These are phyloP conservation scores for Chanos chanos DNA, from an alignment of 2,797 vertebrate genomes.

Conservation along the genomic window DNA sequence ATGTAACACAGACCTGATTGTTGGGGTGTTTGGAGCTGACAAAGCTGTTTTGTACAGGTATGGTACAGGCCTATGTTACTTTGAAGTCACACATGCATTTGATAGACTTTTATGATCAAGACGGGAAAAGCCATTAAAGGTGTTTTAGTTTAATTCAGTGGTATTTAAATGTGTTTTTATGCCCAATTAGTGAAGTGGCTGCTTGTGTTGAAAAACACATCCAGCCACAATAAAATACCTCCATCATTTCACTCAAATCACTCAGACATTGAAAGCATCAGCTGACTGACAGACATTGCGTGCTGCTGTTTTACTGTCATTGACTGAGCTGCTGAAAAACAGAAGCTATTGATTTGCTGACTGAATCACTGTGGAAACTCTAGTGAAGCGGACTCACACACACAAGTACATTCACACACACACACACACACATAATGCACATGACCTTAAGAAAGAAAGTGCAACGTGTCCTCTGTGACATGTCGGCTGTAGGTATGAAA, in stretches of 20 bases:
- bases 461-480: no score
- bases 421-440: no score
- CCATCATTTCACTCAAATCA: background rate
- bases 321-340: no score
- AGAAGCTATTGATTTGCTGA: no score
- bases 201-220: constrained; percentile 8
- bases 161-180: constrained; percentile 25
- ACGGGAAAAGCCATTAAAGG: constrained; percentile 10
- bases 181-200: constrained; percentile 26
- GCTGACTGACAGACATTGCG: no score
- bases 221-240: background rate
- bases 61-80: constrained; percentile 5
- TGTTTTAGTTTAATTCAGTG: constrained; percentile 30
- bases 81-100: constrained; percentile 28
- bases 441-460: no score
- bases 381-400: no score
- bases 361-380: no score
- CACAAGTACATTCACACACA: no score
- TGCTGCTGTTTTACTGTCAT: no score
- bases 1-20: constrained; percentile 71
- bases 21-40: constrained; percentile 83
- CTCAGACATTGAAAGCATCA: no score
- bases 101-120: constrained; percentile 25
- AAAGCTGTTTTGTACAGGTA: constrained; percentile 81
- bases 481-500: no score